A percentile compares a stretch with the other conserved stretches of the same genome.
phyloP scores from a whole-genome alignment of 2,797 vertebrate species.

The Synaphobranchus kaupii region DNA sequence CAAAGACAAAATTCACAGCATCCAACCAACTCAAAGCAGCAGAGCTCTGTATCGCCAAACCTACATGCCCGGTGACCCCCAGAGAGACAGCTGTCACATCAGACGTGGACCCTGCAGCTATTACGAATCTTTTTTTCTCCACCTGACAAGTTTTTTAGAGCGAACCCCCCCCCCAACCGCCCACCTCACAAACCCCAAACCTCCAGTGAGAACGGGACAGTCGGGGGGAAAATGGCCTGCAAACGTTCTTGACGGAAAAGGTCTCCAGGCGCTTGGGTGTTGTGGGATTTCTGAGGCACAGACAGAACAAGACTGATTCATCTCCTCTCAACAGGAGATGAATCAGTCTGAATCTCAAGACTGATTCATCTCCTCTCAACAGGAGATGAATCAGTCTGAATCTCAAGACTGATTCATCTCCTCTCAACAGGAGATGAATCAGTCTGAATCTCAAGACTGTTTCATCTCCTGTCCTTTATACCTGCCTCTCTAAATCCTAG shows the following conservation, averaged over 20 bases:
- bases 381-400: no score
- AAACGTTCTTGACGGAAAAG: conserved; percentile 56
- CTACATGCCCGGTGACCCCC: no score
- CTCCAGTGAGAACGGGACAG: conserved; percentile 46
- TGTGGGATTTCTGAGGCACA: conserved; percentile 47
- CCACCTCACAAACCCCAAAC: conserved; percentile 44
- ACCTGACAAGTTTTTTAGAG: conserved; percentile 48
- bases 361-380: no score
- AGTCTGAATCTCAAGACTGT: no score
- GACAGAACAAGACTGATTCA: conserved; percentile 39
- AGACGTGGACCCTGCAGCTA: conserved; percentile 10
- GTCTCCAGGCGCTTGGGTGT: conserved; percentile 51
- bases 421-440: no score
- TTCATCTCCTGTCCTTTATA: no score
- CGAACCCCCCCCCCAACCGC: conserved; percentile 37
- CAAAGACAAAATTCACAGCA: no score
- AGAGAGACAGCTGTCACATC: neutral
- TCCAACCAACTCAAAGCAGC: no score
- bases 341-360: no score
- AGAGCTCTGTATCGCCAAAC: no score
- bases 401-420: no score
- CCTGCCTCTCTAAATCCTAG: neutral
- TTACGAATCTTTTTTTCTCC: conserved; percentile 28
- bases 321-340: no score
- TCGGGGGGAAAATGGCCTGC: conserved; percentile 50